phyloP scores from a whole-genome alignment of 2,797 vertebrate genomes.

The Lagodon rhomboides region DNA sequence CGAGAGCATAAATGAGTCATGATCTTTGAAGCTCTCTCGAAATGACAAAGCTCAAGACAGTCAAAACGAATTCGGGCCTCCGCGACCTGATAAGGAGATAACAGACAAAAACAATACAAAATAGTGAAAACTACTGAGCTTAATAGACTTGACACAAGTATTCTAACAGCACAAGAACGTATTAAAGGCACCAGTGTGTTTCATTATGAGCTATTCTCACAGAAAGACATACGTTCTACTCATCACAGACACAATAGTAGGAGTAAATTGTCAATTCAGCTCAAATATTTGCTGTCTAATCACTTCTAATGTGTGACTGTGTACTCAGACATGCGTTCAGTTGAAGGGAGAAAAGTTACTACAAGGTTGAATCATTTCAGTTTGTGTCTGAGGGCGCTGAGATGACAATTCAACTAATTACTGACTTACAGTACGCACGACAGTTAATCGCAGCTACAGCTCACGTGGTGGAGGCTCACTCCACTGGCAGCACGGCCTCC shows the following conservation, averaged over 20 bases:
- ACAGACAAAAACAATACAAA: not conserved
- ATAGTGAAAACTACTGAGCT: not conserved
- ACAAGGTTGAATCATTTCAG: slow-evolving; percentile 4
- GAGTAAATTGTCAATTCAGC: not conserved
- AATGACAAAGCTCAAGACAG: slow-evolving; percentile 19
- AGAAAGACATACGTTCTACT: not conserved
- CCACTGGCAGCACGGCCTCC: not conserved
- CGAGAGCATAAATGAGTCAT: slow-evolving; percentile 55
- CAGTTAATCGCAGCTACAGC: slow-evolving; percentile 7
- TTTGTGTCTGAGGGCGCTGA: not conserved
- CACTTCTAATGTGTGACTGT: not conserved
- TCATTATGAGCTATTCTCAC: not conserved
- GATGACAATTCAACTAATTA: not conserved
- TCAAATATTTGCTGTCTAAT: slow-evolving; percentile 2
- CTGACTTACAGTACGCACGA: not conserved
- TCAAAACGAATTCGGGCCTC: slow-evolving; percentile 21
- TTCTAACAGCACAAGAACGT: not conserved
- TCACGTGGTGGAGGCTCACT: not conserved
- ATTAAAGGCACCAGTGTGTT: not conserved
- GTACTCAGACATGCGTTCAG: not conserved
- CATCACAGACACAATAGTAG: slow-evolving; percentile 1
- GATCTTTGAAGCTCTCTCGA: slow-evolving; percentile 28
- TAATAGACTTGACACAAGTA: not conserved
- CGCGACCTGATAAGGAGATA: slow-evolving; percentile 12
- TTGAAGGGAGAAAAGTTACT: not conserved